These are phyloP conservation scores for Autographa gamma DNA, from an alignment of 2,888 invertebrate genomes.

Conservation along the genomic window DNA sequence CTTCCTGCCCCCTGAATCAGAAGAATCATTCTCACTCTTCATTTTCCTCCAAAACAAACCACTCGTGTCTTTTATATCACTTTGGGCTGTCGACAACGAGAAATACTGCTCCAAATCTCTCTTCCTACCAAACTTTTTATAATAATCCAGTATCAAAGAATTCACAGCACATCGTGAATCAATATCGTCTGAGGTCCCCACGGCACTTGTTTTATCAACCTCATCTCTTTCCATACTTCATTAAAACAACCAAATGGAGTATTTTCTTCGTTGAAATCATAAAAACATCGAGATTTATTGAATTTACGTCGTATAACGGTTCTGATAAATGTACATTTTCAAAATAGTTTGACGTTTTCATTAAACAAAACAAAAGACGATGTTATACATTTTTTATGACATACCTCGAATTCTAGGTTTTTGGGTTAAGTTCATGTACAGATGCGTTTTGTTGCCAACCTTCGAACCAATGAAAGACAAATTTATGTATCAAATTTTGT, in stretches of 20 bases:
- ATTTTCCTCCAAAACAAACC: slow-evolving; percentile 84
- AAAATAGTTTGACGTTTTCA: slow-evolving; percentile 58
- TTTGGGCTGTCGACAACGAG: slow-evolving; percentile 83
- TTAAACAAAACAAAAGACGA: slow-evolving; percentile 45
- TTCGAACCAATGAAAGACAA: too few species aligned
- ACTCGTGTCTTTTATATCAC: slow-evolving; percentile 79
- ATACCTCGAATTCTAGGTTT: slow-evolving; percentile 31
- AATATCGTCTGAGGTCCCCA: slow-evolving; percentile 52
- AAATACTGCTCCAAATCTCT: slow-evolving; percentile 92
- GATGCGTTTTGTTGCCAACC: too few species aligned
- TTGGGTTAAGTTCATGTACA: slow-evolving; percentile 13
- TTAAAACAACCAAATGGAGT: slow-evolving; percentile 36
- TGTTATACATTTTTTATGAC: slow-evolving; percentile 12
- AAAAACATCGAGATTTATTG: slow-evolving; percentile 40
- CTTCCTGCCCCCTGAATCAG: slow-evolving; percentile 79
- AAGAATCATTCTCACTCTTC: slow-evolving; percentile 81
- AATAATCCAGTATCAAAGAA: slow-evolving; percentile 90
- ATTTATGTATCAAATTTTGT: too few species aligned
- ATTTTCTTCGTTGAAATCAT: slow-evolving; percentile 13
- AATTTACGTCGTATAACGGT: slow-evolving; percentile 51
- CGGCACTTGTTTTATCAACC: slow-evolving; percentile 51
- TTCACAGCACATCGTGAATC: slow-evolving; percentile 75
- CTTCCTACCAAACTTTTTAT: slow-evolving; percentile 91
- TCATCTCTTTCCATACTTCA: slow-evolving; percentile 76
- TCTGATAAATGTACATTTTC: slow-evolving; percentile 51